Conservation (phyloP, 2,797 vertebrate species). For the Nasua narica region DNA sequence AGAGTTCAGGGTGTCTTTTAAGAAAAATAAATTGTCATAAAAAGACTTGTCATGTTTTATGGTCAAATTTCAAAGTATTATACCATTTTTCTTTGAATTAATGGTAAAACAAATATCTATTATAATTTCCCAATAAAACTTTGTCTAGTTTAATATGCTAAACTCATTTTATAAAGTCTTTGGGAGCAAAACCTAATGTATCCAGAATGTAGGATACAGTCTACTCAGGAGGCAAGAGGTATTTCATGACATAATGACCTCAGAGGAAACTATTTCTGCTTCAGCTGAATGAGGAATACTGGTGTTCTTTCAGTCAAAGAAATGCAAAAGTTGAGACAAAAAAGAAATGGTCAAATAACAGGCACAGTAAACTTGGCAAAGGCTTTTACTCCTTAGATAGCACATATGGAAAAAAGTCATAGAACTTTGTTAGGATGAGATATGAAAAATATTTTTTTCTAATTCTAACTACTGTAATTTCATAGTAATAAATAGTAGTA, state of each 20-base stretch:
- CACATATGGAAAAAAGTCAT: not conserved
- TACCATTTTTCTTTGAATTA: slow-evolving; percentile 27
- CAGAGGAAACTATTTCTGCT: not conserved
- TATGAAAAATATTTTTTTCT: not conserved
- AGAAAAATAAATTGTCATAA: not conserved
- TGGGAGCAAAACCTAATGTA: not conserved
- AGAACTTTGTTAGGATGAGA: not conserved
- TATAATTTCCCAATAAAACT: not conserved
- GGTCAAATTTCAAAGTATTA: not conserved
- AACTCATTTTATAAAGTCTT: not conserved
- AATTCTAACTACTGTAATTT: not conserved
- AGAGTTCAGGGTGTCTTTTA: not conserved
- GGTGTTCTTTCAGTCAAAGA: not conserved
- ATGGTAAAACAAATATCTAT: not conserved
- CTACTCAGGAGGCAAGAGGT: not conserved
- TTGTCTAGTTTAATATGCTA: not conserved
- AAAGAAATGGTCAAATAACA: not conserved
- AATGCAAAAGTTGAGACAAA: not conserved
- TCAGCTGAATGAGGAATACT: not conserved
- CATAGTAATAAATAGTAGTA: not conserved
- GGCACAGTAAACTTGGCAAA: not conserved
- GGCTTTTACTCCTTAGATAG: not conserved
- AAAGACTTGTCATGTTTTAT: not conserved
- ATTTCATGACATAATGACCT: not conserved
- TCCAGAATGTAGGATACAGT: not conserved